A percentile compares a stretch with the other conserved stretches of the same genome.
Evolutionary conservation across 2,113 vertebrate species (phyloP).

Genomic region (Sinocyclocheilus grahami): DNA sequence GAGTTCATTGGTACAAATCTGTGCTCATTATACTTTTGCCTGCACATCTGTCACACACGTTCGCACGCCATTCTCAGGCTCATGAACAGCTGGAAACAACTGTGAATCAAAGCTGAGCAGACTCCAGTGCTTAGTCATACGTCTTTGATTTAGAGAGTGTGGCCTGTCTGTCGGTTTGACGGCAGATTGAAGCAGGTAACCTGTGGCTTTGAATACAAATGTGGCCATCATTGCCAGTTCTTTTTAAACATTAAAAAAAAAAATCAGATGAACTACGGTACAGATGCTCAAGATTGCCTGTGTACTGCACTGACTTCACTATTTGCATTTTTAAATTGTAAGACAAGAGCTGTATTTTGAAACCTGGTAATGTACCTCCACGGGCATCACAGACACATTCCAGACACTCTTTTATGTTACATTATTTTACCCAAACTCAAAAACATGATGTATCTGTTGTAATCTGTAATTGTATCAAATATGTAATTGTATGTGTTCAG

Average conservation of each 20-base stretch:
- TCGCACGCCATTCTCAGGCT: not conserved
- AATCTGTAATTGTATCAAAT: no score
- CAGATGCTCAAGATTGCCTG: not conserved
- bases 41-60: not conserved
- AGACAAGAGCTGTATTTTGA: not conserved
- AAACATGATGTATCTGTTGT: not conserved
- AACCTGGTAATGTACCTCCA: not conserved
- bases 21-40: not conserved
- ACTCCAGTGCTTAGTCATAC: conserved; percentile 9
- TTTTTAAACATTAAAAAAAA: not conserved
- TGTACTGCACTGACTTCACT: not conserved
- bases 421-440: not conserved
- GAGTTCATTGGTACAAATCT: conserved; percentile 18
- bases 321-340: not conserved
- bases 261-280: not conserved
- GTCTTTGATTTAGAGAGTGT: conserved; percentile 22
- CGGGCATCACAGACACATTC: not conserved
- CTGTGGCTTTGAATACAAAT: conserved; percentile 31
- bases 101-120: conserved; percentile 40
- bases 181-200: conserved; percentile 13
- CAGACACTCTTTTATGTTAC: not conserved
- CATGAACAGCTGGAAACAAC: conserved; percentile 40
- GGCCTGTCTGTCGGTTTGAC: conserved; percentile 19
- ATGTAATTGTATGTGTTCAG: no score
- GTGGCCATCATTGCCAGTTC: not conserved